phyloP scores from a whole-genome alignment of 2,797 vertebrate species.

The Lagorchestes hirsutus region DNA sequence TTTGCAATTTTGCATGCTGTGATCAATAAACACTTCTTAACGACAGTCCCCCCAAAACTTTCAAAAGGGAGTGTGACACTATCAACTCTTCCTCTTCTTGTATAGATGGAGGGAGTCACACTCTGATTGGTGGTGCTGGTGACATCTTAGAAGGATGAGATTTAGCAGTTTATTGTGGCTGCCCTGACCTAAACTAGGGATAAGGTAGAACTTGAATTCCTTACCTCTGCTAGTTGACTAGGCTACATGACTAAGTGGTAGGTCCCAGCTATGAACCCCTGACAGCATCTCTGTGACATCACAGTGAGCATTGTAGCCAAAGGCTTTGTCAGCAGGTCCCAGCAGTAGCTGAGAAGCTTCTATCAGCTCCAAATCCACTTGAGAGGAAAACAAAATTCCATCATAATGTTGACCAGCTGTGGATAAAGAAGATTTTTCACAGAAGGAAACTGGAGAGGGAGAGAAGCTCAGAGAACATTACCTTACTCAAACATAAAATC shows the following conservation, averaged over 20 bases:
- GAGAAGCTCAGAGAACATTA: constrained; percentile 66
- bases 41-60: constrained; percentile 42
- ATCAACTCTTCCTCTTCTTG: constrained; percentile 1
- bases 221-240: constrained; percentile 20
- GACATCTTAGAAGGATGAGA: neutral
- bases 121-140: neutral
- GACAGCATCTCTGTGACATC: constrained; percentile 82
- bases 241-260: neutral
- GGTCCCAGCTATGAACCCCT: constrained; percentile 70
- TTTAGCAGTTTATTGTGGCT: neutral
- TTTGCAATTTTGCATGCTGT: constrained; percentile 17
- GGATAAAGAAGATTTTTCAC: constrained; percentile 71
- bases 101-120: neutral
- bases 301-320: constrained; percentile 75
- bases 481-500: constrained; percentile 48
- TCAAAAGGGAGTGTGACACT: neutral
- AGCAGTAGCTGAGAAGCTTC: constrained; percentile 83
- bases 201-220: constrained; percentile 24
- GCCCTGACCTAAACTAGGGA: neutral
- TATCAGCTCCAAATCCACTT: constrained; percentile 93
- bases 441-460: constrained; percentile 75
- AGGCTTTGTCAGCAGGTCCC: constrained; percentile 77
- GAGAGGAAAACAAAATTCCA: constrained; percentile 94
- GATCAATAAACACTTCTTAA: constrained; percentile 61
- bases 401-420: constrained; percentile 95